A percentile compares a stretch with the other conserved stretches of the same genome.
These are phyloP conservation scores for Phaethornis superciliosus DNA, from an alignment of 2,113 vertebrate species.

Conservation along the genomic window DNA sequence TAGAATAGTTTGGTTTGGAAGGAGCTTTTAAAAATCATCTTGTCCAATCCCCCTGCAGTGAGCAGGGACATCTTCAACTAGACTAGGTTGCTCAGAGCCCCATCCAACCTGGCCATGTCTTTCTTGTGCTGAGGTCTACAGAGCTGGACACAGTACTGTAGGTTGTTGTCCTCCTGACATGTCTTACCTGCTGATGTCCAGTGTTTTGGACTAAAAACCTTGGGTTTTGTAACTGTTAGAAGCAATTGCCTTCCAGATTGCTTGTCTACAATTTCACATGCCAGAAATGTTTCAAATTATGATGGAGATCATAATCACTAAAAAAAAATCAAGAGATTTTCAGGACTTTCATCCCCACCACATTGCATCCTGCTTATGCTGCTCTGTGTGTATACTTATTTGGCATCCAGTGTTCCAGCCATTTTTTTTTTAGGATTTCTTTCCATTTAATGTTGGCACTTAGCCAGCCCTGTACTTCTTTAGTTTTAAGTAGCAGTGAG, in stretches of 20 bases:
- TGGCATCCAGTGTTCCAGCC: not conserved
- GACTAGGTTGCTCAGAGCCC: no score
- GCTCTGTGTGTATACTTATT: not conserved
- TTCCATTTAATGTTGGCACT: constrained; percentile 4
- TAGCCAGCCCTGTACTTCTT: constrained; percentile 4
- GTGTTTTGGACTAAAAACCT: not conserved
- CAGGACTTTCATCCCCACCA: not conserved
- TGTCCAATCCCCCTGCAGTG: no score
- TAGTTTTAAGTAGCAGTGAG: not conserved
- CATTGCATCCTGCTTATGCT: not conserved
- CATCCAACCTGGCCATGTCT: no score
- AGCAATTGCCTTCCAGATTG: not conserved
- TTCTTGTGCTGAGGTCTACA: no score
- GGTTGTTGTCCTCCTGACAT: not conserved
- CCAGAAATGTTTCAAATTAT: not conserved
- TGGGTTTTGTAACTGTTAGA: not conserved
- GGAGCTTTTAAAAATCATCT: no score
- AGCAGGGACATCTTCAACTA: no score
- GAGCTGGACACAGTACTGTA: no score
- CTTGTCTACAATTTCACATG: not conserved
- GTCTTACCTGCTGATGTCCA: not conserved
- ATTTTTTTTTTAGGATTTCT: constrained; percentile 35
- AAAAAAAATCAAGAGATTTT: not conserved
- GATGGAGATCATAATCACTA: not conserved
- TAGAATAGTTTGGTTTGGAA: no score